Percentiles rank a stretch among this genome's conserved stretches.
Conservation (phyloP, 2,797 vertebrate genomes). For the Artibeus jamaicensis region DNA sequence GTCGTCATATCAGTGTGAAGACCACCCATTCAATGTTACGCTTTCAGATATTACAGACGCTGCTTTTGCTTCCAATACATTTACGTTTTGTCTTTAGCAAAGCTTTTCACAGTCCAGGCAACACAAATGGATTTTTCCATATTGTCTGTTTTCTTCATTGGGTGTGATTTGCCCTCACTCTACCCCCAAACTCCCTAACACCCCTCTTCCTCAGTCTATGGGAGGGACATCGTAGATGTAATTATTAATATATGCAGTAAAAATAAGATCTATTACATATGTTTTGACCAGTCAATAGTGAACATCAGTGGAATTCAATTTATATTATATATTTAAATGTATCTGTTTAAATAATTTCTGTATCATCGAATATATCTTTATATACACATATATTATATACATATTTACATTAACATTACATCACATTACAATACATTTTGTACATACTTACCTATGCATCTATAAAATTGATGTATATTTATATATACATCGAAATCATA, state of each 20-base stretch:
- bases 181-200: not conserved
- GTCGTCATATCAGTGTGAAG: not conserved
- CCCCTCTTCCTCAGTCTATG: not conserved
- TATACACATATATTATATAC: no score
- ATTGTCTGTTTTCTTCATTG: not conserved
- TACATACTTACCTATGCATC: not conserved
- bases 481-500: not conserved
- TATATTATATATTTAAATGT: not conserved
- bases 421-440: no score
- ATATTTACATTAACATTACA: no score
- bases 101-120: not conserved
- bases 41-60: not conserved
- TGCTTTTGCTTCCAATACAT: not conserved
- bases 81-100: not conserved
- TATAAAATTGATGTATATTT: not conserved
- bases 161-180: not conserved
- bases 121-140: not conserved
- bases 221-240: rapidly evolving
- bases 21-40: not conserved
- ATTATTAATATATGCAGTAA: not conserved
- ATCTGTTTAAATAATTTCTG: not conserved
- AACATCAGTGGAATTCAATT: not conserved
- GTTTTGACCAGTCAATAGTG: not conserved
- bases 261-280: not conserved
- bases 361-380: not conserved